Evolutionary conservation across 2,797 vertebrate genomes (phyloP).

Genomic region (Hypotaenidia okinawae): DNA sequence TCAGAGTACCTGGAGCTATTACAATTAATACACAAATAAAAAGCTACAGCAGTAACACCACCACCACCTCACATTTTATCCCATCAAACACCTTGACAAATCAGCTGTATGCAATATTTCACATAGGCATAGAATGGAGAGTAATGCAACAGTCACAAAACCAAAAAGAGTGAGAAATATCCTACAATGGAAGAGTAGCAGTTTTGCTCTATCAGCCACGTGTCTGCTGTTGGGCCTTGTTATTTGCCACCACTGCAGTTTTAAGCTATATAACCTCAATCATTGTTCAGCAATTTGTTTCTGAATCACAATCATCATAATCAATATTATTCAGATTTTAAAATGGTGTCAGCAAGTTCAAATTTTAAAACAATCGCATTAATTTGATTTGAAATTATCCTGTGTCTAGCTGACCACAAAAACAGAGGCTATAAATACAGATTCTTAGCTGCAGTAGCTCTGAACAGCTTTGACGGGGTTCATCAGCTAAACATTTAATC

Average conservation of each 20-base stretch:
- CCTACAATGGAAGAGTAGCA: neutral
- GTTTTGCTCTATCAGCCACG: neutral
- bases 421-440: neutral
- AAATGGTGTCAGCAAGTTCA: neutral
- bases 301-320: neutral
- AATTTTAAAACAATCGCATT: neutral
- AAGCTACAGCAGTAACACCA: neutral
- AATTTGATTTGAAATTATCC: neutral
- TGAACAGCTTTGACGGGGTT: conserved; percentile 50
- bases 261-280: neutral
- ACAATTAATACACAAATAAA: conserved; percentile 38
- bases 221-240: neutral
- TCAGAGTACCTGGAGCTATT: neutral
- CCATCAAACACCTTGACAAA: neutral
- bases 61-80: neutral
- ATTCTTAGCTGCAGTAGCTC: conserved; percentile 1
- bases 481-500: conserved; percentile 69
- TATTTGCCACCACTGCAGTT: neutral
- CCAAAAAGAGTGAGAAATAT: neutral
- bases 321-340: neutral
- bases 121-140: neutral
- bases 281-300: neutral
- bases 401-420: conserved; percentile 15
- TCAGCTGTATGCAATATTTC: neutral
- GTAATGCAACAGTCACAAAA: neutral